A percentile compares a stretch with the other conserved stretches of the same genome.
These are phyloP conservation scores for Andrena haemorrhoa DNA, from an alignment of 2,888 invertebrate species.

Conservation along the genomic window DNA sequence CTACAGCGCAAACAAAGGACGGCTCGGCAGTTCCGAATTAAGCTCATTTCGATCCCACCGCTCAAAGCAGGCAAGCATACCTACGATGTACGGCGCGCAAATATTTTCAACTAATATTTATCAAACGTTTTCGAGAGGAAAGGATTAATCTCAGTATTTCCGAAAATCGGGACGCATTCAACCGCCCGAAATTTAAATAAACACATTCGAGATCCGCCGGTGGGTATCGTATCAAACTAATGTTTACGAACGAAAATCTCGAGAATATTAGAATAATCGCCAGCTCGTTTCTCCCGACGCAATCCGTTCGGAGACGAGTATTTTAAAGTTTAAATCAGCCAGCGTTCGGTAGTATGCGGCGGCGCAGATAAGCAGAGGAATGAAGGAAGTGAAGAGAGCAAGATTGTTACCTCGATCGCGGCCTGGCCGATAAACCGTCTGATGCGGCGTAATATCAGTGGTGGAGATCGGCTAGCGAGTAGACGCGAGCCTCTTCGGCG, in stretches of 20 bases:
- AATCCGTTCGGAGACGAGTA: not conserved
- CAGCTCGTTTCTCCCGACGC: too few species aligned
- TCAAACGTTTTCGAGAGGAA: too few species aligned
- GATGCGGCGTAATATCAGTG: constrained; percentile 50
- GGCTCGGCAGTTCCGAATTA: not conserved
- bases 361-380: not conserved
- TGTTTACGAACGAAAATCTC: not conserved
- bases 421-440: constrained; percentile 43
- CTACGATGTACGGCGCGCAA: too few species aligned
- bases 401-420: constrained; percentile 43
- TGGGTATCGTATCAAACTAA: not conserved
- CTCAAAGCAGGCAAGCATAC: too few species aligned
- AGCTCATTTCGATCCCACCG: not conserved
- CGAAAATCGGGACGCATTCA: too few species aligned
- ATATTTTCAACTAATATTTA: too few species aligned
- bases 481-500: constrained; percentile 27
- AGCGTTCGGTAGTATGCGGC: not conserved
- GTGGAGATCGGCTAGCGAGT: constrained; percentile 35
- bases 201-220: not conserved
- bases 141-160: too few species aligned
- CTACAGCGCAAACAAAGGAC: not conserved
- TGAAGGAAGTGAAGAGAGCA: constrained; percentile 24
- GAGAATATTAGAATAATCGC: not conserved
- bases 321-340: not conserved
- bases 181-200: too few species aligned